Evolutionary conservation across 2,113 vertebrate species (phyloP), one percentile per base, ranked within the genome.

Genomic region (Rhinopomastus cyanomelas): DNA sequence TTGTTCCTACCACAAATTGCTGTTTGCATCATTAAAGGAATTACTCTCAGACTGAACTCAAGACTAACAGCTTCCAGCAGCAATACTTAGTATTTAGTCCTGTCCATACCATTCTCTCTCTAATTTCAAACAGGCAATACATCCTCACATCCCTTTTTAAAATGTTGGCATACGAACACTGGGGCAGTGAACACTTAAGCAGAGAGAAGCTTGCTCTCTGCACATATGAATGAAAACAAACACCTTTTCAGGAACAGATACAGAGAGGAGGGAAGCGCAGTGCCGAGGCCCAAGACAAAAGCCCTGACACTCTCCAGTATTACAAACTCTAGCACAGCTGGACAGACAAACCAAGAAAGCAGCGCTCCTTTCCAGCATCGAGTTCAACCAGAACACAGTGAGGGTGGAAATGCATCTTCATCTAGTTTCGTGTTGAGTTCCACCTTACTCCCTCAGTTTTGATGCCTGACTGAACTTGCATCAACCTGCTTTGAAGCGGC

Each of bases 181-280:
- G 5, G 15, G 39, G 13, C 14, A 88, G 80, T 2, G 34, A 30
- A 49, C 5, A 7, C 17, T 51, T 30, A 30, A n/a, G 65, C 30
- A 37, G 30, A 0, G 23, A 67, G 36, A 27, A 26, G 32, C 34
- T 0, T 2, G 6, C 84, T 16, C 42, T 60, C 44, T n/a, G 57
- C 22, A 9, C 0, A 1, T 3, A 39, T 16, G 59, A 71, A 49
- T 13, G 19, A 48, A 85, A 76, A 3, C 1, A 4, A 69, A 32
- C 72, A 73, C 34, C 19, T 77, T 34, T 11, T 32, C 17, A 21
- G 42, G 21, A 76, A 39, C 7, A 57, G 25, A 55, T 8, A 48
- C 4, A 26, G 2, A 16, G 12, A 8, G 26, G 0, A 0, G 9
- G 29, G 0, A 2, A 5, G 4, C 0, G 17, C 71, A 48, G 18